Percentiles rank a stretch among this genome's conserved stretches.
phyloP scores from a whole-genome alignment of 2,113 vertebrate genomes.

The Xiphophorus hellerii region DNA sequence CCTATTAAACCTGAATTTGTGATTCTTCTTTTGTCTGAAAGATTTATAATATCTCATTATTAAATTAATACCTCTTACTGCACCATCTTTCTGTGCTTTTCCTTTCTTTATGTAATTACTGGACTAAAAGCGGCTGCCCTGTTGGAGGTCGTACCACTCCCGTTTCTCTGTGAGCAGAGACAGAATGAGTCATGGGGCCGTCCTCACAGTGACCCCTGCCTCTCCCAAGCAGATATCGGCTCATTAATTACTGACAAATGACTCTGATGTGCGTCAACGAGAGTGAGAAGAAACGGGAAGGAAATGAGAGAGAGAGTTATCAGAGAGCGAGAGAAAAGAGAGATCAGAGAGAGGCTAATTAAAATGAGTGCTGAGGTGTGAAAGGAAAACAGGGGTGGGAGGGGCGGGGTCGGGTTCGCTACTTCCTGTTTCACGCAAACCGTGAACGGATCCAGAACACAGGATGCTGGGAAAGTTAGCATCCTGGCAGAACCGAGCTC shows the following conservation, averaged over 20 bases:
- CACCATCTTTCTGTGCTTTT: slow-evolving; percentile 1
- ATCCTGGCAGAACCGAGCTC: slow-evolving; percentile 2
- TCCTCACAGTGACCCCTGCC: slow-evolving; percentile 44
- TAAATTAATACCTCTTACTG: slow-evolving; percentile 8
- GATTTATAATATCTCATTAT: not conserved
- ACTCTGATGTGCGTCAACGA: slow-evolving; percentile 69
- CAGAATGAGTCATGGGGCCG: slow-evolving; percentile 36
- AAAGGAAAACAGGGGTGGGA: slow-evolving; percentile 29
- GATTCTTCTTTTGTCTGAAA: not conserved
- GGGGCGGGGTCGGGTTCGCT: not conserved
- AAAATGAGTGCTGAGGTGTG: slow-evolving; percentile 70
- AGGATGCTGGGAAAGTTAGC: not conserved
- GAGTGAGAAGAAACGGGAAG: slow-evolving; percentile 43
- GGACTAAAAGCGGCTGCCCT: slow-evolving; percentile 24
- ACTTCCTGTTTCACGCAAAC: not conserved
- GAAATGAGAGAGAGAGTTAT: slow-evolving; percentile 50
- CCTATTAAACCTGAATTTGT: not conserved
- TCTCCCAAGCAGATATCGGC: slow-evolving; percentile 65
- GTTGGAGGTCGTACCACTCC: slow-evolving; percentile 36
- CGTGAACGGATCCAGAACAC: not conserved
- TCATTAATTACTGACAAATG: slow-evolving; percentile 70
- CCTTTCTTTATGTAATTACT: slow-evolving; percentile 41
- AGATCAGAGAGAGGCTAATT: slow-evolving; percentile 69
- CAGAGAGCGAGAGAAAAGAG: slow-evolving; percentile 41
- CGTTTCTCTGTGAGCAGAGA: slow-evolving; percentile 19